Conservation (phyloP, 2,888 invertebrate species). For the Agriotes lineatus region DNA sequence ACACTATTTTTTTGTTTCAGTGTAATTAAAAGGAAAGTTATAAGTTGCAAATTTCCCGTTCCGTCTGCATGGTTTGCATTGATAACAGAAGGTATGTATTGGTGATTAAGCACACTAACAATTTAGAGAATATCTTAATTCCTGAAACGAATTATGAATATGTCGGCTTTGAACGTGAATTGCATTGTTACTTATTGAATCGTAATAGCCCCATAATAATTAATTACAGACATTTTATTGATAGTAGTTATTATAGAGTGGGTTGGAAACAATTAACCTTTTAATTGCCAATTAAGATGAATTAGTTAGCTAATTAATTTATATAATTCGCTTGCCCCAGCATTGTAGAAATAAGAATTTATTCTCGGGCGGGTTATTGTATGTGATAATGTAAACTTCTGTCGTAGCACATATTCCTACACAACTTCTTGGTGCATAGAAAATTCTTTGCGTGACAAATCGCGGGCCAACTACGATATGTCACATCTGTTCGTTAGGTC, state of each 20-base stretch:
- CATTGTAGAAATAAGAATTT: background rate
- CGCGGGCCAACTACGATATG: slow-evolving; percentile 44
- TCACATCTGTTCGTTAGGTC: slow-evolving; percentile 52
- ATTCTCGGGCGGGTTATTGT: background rate
- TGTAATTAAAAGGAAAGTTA: too few species aligned
- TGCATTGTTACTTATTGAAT: background rate
- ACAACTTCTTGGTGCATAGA: slow-evolving; percentile 37
- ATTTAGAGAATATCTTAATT: background rate
- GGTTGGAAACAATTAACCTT: background rate
- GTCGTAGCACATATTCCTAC: background rate
- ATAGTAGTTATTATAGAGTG: background rate
- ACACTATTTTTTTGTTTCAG: too few species aligned
- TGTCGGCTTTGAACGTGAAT: background rate
- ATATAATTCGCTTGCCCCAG: background rate
- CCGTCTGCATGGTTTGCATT: too few species aligned
- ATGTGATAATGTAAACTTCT: background rate
- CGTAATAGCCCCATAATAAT: background rate
- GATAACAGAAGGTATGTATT: background rate
- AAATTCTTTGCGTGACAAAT: slow-evolving; percentile 47
- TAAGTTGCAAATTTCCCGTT: too few species aligned
- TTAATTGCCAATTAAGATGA: slow-evolving; percentile 20
- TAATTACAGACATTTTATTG: slow-evolving; percentile 6
- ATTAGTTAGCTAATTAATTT: background rate
- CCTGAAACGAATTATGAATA: slow-evolving; percentile 6
- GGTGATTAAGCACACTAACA: background rate